Evolutionary conservation across 23 tunicate species (phyloP).

Genomic region (Halocynthia roretzi): DNA sequence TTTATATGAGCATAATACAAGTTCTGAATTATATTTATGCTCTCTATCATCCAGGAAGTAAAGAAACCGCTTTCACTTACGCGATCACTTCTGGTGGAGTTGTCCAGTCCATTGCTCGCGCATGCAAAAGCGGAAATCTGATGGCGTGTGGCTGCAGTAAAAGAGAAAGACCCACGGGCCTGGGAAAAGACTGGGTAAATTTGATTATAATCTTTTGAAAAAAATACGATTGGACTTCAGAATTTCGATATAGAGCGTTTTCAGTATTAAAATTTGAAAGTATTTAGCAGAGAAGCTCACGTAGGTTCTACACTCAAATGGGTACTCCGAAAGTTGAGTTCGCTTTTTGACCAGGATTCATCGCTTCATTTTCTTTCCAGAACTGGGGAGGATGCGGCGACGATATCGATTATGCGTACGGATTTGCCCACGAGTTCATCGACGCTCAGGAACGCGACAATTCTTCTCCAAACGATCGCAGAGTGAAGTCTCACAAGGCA

Average conservation of each 20-base stretch:
- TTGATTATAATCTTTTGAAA: neutral
- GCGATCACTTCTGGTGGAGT: conserved; percentile 98
- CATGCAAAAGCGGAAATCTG: conserved; percentile 71
- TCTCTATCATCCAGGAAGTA: conserved; percentile 49
- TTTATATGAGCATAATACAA: too few species aligned
- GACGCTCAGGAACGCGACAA: conserved; percentile 88
- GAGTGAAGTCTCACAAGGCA: conserved; percentile 43
- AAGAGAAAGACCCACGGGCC: conserved; percentile 56
- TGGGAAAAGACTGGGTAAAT: conserved; percentile 64
- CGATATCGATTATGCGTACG: conserved; percentile 84
- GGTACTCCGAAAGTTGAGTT: too few species aligned
- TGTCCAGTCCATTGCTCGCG: conserved; percentile 82
- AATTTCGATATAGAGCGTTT: too few species aligned
- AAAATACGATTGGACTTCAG: too few species aligned
- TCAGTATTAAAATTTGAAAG: too few species aligned
- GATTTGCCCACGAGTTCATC: conserved; percentile 88
- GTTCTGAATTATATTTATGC: too few species aligned
- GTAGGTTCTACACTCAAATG: too few species aligned
- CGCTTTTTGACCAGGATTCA: too few species aligned
- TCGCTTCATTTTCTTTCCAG: conserved; percentile 10
- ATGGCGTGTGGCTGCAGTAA: conserved; percentile 73
- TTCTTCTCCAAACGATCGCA: conserved; percentile 31
- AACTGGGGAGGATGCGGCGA: conserved; percentile 99
- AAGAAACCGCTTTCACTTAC: conserved; percentile 92
- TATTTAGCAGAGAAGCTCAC: too few species aligned